These are phyloP conservation scores for Tromatobia lineatoria DNA, from an alignment of 2,888 invertebrate species.

Conservation along the genomic window DNA sequence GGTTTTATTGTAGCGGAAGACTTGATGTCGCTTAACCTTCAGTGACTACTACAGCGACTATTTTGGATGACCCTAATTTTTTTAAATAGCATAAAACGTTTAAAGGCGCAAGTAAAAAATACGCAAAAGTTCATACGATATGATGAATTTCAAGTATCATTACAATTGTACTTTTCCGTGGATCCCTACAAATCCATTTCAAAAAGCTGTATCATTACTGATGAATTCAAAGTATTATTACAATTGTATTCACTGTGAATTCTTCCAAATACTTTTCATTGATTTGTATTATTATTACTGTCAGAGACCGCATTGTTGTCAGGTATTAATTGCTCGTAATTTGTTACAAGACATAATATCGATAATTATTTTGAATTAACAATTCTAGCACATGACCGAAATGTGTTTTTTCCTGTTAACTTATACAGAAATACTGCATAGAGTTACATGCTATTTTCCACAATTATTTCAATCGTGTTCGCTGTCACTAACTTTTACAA, in stretches of 20 bases:
- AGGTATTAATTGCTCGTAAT: conserved; percentile 1
- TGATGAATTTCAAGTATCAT: background rate
- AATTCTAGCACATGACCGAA: conserved; percentile 34
- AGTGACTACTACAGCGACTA: background rate
- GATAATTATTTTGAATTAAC: background rate
- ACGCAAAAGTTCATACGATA: background rate
- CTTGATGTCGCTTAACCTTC: conserved; percentile 18
- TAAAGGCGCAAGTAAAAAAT: background rate
- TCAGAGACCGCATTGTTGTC: background rate
- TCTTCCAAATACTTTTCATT: too few relatives aligned
- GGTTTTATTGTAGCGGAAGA: conserved; percentile 52
- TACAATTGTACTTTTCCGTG: background rate
- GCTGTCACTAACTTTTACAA: background rate
- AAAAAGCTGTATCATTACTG: background rate
- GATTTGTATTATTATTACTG: too few relatives aligned
- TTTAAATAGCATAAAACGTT: background rate
- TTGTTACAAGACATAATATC: background rate
- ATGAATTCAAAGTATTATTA: too few relatives aligned
- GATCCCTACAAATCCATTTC: background rate
- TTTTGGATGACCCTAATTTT: background rate
- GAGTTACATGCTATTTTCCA: background rate
- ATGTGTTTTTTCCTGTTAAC: background rate
- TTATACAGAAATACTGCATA: conserved; percentile 13
- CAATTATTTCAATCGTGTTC: background rate
- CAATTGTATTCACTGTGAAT: too few relatives aligned